phyloP scores from a whole-genome alignment of 64 coral and sea anemone species.

The Actinia tenebrosa region DNA sequence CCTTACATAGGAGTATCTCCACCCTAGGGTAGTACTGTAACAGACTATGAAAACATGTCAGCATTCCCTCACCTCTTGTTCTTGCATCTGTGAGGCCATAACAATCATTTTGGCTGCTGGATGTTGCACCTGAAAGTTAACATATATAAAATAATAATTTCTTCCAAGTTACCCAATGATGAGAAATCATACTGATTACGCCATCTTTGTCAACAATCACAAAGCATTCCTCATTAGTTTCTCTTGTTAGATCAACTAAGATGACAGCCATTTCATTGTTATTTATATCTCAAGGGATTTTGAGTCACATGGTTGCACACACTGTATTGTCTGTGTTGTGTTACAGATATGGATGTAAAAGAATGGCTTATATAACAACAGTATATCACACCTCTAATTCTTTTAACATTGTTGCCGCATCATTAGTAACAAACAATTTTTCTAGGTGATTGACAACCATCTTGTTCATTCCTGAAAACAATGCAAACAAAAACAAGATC shows the following conservation, averaged over 20 bases:
- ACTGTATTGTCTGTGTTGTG: too few relatives aligned
- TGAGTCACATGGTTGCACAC: too few relatives aligned
- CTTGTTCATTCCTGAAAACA: slow-evolving; percentile 86
- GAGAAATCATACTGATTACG: too few relatives aligned
- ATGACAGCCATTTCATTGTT: too few relatives aligned
- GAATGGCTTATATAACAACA: background rate
- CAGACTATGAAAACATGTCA: background rate
- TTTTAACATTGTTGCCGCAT: slow-evolving; percentile 99
- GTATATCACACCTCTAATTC: slow-evolving; percentile 77
- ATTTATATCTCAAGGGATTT: too few relatives aligned
- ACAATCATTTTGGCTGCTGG: slow-evolving; percentile 97
- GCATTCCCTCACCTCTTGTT: slow-evolving; percentile 70
- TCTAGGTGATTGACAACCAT: slow-evolving; percentile 98
- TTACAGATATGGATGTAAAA: too few relatives aligned
- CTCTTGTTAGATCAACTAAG: too few relatives aligned
- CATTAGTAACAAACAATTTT: slow-evolving; percentile 99
- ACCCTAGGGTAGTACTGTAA: too few relatives aligned
- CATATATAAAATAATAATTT: background rate
- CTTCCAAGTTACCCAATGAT: too few relatives aligned
- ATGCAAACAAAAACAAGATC: background rate
- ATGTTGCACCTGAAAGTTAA: slow-evolving; percentile 76
- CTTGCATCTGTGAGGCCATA: slow-evolving; percentile 93
- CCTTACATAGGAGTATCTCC: too few relatives aligned
- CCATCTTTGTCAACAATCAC: too few relatives aligned
- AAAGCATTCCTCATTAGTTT: too few relatives aligned